Evolutionary conservation across 1,140 invertebrate species (phyloP), one percentile per base, ranked within the genome.

Genomic region (Drosophila micromelanica): DNA sequence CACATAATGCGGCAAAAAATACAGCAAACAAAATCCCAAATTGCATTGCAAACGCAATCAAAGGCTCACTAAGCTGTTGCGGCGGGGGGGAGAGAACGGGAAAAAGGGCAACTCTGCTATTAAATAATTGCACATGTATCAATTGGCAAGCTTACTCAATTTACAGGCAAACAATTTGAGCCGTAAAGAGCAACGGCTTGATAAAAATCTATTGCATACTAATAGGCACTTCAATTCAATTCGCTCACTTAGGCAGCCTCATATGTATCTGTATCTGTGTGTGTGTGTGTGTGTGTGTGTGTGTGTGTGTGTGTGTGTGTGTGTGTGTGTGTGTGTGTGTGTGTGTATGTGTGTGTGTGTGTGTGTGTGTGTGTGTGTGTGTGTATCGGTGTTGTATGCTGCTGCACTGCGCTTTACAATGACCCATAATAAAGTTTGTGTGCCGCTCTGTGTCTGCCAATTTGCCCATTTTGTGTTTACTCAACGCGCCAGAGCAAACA

Each of bases 391-490:
- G 48, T 51, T 62, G 48, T 51, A 49, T 71, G 51, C 60, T 37
- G 61, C 55, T 57, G 42, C 61, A 60, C 23, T 79, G 76, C 74
- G 77, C 76, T 79, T 79, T 79, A 79, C 76, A 76, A 79, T 79
- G 76, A 77, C 76, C 74, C 76, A 79, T 77, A 79, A 79, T 77
- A 79, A 79, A 79, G 74, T 79, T 79, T 79, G 76, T 79, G 76
- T 78, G 76, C 67, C 67, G 73, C 73, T 78, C 68, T 73, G 57
- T 75, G 73, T 71, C 73, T 79, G 76, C 74, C 74, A 79, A 79
- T 79, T 79, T 79, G 63, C 60, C 59, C 74, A 79, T 79, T 79
- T 77, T 75, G 59, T 78, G 76, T 76, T 78, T 78, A 75, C 69
- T 54, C 57, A 78, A 78, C 76, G 73, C 73, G 76, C 69, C 68